Base-by-base conservation (phyloP, 2,797 vertebrate species). In the Molothrus aeneus region DNA sequence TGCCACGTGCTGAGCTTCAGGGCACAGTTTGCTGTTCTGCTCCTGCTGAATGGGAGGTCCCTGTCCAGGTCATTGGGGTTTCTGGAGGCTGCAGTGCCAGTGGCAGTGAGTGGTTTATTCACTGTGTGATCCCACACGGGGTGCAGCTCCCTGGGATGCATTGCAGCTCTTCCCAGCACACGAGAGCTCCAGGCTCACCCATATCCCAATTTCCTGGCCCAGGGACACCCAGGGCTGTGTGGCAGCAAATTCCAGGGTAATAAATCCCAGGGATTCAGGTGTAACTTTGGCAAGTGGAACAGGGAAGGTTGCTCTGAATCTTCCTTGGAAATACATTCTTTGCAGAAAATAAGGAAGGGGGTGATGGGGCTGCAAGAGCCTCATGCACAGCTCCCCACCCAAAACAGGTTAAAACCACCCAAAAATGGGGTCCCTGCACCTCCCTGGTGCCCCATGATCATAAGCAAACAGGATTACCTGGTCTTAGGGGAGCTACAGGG, bases 321-420 rank as follows among this genome's bases (percentile, higher is more conserved):
- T 36, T 36, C 34, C 34, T 36, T 36, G 34, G 34, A 36, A 36
- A 36, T 36, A 36, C 34, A 36, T 36, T 36, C 34, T 36, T 36
- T 36, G 34, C 34, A 36, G 34, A 36, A 36, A 36, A 36, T 36
- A 36, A 36, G 34, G 34, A 1, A 31, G 71, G 8, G 34, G n/a
- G 28, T 1, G 28, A 64, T 6, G 17, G 24, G 34, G 48, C 73
- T 74, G 63, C 59, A 31, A 54, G 57, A 87, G 53, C 50, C 20
- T 57, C 36, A 0, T 7, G 42, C 7, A 6, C 24, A 69, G n/a
- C 19, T 72, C n/a, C 32, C 57, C 54, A 19, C 3, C 1, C 10
- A 4, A 7, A 38, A 10, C 0, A 0, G 54, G 69, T 34, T 17
- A 22, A 80, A 80, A 24, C 12, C 5, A 26, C 43, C 24, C 34